phyloP scores from a whole-genome alignment of 2,888 invertebrate species.

The Aethes cnicana region DNA sequence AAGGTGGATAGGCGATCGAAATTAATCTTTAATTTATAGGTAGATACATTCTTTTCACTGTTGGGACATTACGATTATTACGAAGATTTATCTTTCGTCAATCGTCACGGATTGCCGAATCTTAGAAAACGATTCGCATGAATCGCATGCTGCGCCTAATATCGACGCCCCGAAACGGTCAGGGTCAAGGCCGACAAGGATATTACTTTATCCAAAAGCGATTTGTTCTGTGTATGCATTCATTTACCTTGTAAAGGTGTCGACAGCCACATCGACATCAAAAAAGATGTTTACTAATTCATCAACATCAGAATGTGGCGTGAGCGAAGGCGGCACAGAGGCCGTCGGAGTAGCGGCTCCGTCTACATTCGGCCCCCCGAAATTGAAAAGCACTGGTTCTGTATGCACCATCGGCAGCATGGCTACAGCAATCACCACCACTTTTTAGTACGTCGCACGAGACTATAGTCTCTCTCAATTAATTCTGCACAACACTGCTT shows the following conservation, averaged over 20 bases:
- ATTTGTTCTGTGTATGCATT: neutral
- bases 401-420: slow-evolving; percentile 78
- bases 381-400: slow-evolving; percentile 70
- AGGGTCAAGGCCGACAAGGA: slow-evolving; percentile 22
- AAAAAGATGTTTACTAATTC: slow-evolving; percentile 76
- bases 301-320: slow-evolving; percentile 74
- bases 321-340: slow-evolving; percentile 72
- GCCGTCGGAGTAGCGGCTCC: slow-evolving; percentile 67
- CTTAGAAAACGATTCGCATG: neutral
- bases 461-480: slow-evolving; percentile 56
- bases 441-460: slow-evolving; percentile 55
- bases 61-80: no score
- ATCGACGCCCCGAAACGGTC: slow-evolving; percentile 16
- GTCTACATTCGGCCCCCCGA: slow-evolving; percentile 64
- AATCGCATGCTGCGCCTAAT: slow-evolving; percentile 3
- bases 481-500: slow-evolving; percentile 66
- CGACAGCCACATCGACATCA: slow-evolving; percentile 75
- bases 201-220: slow-evolving; percentile 7
- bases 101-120: neutral
- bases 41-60: no score
- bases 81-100: no score
- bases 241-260: slow-evolving; percentile 69
- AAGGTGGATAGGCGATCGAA: no score
- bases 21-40: no score
- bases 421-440: slow-evolving; percentile 62